Percentiles rank a stretch among this genome's conserved stretches.
Evolutionary conservation across 2,113 vertebrate genomes (phyloP).

Genomic region (Gambusia affinis): DNA sequence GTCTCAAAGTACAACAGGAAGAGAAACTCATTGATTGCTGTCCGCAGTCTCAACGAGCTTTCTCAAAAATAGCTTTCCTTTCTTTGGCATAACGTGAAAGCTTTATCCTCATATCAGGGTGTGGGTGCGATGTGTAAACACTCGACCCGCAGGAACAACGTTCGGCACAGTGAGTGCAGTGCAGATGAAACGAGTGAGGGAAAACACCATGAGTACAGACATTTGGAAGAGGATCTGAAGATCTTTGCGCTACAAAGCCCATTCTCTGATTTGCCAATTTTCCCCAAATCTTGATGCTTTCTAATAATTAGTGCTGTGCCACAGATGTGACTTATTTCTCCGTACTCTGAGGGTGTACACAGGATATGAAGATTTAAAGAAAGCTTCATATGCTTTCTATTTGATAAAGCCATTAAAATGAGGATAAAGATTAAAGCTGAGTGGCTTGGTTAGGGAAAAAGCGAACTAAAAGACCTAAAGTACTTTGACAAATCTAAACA

Average conservation of each 20-base stretch:
- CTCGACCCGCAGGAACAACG: conserved; percentile 47
- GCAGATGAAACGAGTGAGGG: conserved; percentile 74
- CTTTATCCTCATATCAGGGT: conserved; percentile 14
- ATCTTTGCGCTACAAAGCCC: conserved; percentile 52
- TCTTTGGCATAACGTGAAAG: conserved; percentile 5
- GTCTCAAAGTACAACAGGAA: not conserved
- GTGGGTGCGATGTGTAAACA: conserved; percentile 40
- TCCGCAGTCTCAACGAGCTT: not conserved
- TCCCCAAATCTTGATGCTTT: conserved; percentile 59
- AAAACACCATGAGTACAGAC: conserved; percentile 70
- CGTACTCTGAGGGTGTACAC: conserved; percentile 38
- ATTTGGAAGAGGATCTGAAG: conserved; percentile 83
- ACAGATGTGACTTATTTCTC: conserved; percentile 76
- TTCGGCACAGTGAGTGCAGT: conserved; percentile 46
- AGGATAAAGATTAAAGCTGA: conserved; percentile 64
- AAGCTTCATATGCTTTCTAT: conserved; percentile 78
- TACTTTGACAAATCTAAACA: conserved; percentile 42
- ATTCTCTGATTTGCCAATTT: conserved; percentile 49
- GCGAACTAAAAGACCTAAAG: conserved; percentile 30
- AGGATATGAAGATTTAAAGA: conserved; percentile 50
- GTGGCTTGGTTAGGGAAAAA: conserved; percentile 2
- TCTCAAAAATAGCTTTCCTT: conserved; percentile 10
- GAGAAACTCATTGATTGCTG: not conserved
- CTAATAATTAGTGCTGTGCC: conserved; percentile 80
- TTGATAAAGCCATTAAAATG: conserved; percentile 69